Evolutionary conservation across 1,140 invertebrate genomes (phyloP).

Genomic region (Acyrthosiphon pisum): DNA sequence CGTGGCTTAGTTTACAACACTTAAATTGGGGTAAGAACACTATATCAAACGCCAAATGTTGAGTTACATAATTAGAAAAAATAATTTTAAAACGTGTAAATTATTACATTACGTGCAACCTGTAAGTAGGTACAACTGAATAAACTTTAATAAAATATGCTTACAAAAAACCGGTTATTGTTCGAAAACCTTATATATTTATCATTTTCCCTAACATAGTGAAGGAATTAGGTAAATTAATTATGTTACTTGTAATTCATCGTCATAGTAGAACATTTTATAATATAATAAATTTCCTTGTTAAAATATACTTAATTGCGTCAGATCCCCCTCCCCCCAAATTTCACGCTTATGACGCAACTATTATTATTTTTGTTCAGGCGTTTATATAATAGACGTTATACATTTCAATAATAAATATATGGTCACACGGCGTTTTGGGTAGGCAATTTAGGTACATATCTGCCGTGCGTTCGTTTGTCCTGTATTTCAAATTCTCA

Average conservation of each 20-base stretch:
- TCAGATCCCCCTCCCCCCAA: too few species aligned
- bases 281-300: not conserved
- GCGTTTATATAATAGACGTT: not conserved
- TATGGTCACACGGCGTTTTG: not conserved
- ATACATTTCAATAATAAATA: not conserved
- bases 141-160: not conserved
- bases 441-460: constrained; percentile 6
- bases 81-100: not conserved
- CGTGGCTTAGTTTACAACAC: not conserved
- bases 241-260: not conserved
- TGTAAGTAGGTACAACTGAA: not conserved
- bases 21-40: not conserved
- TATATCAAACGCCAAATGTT: not conserved
- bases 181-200: not conserved
- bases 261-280: not conserved
- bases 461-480: not conserved
- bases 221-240: not conserved
- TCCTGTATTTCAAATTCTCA: not conserved
- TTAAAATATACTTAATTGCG: too few species aligned
- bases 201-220: not conserved
- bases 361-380: not conserved
- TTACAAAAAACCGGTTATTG: not conserved
- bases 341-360: not conserved
- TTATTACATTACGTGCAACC: not conserved
- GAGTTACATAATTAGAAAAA: not conserved